Evolutionary conservation across 2,113 vertebrate species (phyloP), one percentile per base, ranked within the genome.

Genomic region (Poecilia latipinna): DNA sequence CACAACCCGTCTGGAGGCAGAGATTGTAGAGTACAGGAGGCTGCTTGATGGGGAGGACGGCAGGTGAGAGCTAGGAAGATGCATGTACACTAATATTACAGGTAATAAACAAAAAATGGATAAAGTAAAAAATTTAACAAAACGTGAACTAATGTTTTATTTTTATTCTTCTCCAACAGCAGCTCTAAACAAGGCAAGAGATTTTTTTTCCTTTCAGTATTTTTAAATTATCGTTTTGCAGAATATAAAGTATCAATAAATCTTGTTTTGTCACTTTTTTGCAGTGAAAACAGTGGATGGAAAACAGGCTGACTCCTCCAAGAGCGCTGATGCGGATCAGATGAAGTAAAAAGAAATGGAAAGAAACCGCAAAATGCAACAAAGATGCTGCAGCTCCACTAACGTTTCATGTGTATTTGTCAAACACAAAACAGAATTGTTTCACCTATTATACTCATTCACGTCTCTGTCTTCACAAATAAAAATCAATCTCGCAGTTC

Each of bases 1-100:
- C 87, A 98, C 97, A 79, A 94, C 94, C 0, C 89, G 95, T 3
- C 93, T 98, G 93, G 96, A 97, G 91, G 78, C 93, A 93, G 97
- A 98, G 90, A 98, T 98, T 0, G 91, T 93, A 28, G 96, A 96
- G 4, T 98, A 97, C 93, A 96, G 95, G 82, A 94, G 88, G 70
- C 81, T 98, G 89, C 90, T 98, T 35, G 95, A 98, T 68, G 95
- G 93, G 65, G 95, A 96, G 82, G 90, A 96, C 68, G 89, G 85
- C 7, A 95, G 85, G 95, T 95, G 67, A 90, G 79, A 66, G 2
- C 5, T 11, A 8, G 32, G 15, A 82, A 4, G 5, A 42, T 12
- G 63, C 29, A 75, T n/a, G 68, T 13, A 51, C 12, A 26, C 22
- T 35, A 4, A 28, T 11, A 1, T 4, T 15, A 54, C 42, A 76